Percentiles rank a stretch among this genome's conserved stretches.
phyloP scores from a whole-genome alignment of 1,140 invertebrate genomes.

The Phenacoccus solenopsis region DNA sequence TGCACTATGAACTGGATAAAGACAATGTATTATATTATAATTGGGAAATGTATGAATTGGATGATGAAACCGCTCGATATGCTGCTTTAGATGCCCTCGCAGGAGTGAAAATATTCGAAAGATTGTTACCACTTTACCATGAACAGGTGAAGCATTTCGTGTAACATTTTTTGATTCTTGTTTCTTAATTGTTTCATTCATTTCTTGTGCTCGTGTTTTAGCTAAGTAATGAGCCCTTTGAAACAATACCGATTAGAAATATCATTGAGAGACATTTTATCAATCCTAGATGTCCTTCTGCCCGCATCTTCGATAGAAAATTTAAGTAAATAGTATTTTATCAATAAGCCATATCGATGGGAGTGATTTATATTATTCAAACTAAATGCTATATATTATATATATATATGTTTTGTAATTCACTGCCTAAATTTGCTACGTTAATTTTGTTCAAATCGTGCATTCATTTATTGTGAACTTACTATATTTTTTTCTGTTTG shows the following conservation, averaged over 20 bases:
- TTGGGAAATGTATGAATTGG: neutral
- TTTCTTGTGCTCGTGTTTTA: neutral
- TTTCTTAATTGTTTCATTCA: neutral
- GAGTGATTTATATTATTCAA: neutral
- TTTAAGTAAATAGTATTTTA: neutral
- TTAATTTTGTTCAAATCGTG: too few species aligned
- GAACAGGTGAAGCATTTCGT: neutral
- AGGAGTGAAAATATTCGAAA: neutral
- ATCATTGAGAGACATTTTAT: neutral
- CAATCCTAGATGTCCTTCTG: neutral
- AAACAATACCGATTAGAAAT: neutral
- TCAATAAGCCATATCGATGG: neutral
- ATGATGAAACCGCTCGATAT: neutral
- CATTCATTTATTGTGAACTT: too few species aligned
- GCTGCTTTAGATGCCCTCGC: neutral
- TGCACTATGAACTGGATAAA: neutral
- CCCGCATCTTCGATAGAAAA: neutral
- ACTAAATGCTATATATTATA: neutral
- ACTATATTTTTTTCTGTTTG: too few species aligned
- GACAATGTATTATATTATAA: neutral
- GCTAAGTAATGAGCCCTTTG: neutral
- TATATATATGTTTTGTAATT: neutral
- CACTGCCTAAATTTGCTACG: neutral
- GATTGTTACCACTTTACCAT: neutral
- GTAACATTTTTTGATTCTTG: neutral